Base-by-base conservation (phyloP, 2,888 invertebrate species). In the Agrenia bidenticulata region DNA sequence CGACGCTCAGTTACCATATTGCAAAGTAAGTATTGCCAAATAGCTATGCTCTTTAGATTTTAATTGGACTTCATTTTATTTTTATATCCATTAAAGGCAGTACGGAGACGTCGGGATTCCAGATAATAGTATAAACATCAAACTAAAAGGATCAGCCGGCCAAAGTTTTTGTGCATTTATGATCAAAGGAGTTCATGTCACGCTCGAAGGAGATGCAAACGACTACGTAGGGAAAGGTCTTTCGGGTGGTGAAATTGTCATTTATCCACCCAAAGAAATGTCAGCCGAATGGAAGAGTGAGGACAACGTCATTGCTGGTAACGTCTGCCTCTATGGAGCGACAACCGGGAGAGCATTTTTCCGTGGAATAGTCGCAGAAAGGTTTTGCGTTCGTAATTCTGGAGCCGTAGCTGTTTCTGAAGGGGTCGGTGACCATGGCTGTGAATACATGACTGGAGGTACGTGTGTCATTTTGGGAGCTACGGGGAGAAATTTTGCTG, bases 391-490 rank as follows among this genome's bases (percentile, higher is more conserved):
- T 19, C 87, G 99, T 70, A 99, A 99, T 83, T 97, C 96, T 0
- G 99, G 99, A 2, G 97, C 92, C 45, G 84, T 87, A 32, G 96
- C 97, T 15, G 96, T 99, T 17, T 92, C 93, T 70, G 99, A 99
- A 83, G 85, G 57, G 13, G 96, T 95, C 64, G 99, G 99, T 45
- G 99, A 99, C 83, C 98, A 99, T 82, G 98, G 96, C 65, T 99
- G 99, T 84, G 99, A 99, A 83, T 99, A 99, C 82, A 99, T 99
- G 99, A 99, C 99, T 55, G 97, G 95, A 15, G 97, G 97, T 65
- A 82, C 86, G 66, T 90, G 91, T 69, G 84, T 99, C 58, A 90
- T 99, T 77, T 85, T 99, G 17, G 97, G 97, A 0, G 85, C 92
- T 66, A 97, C 97, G 7, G 99, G 99, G 1, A 84, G 98, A 70